Base-by-base conservation (phyloP, 1,140 invertebrate genomes). In the Linepithema humile region DNA sequence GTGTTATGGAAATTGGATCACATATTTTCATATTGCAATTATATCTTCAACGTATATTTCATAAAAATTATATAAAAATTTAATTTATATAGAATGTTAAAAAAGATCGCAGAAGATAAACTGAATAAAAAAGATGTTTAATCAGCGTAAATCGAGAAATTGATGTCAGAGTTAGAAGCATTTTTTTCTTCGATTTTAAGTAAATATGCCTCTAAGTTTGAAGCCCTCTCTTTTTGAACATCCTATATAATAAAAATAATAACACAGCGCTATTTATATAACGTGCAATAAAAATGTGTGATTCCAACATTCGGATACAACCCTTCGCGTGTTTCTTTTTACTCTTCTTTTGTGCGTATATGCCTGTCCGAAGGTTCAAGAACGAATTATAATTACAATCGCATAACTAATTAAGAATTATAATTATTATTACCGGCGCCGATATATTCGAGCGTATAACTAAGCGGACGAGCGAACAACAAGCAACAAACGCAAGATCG, bases 261-360 rank as follows among this genome's bases (percentile, higher is more conserved):
- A 64, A 59, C 10, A 60, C 29, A 67, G 67, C 29, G 10, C 50
- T 26, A 73, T 69, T 84, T 43, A 64, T 40, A 86, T 65, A 40
- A 55, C 7, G 38, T 73, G 26, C 7, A 45, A 84, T 80, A 20
- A 23, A 55, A 62, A 64, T 53, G 10, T 29, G 10, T 77, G 50
- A 20, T 48, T 10, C 10, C 17, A 38, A 69, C 59, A 73, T 87
- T 92, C 88, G 87, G 86, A 92, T 92, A 92, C 88, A 91, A 91
- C 85, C 85, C 89, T 91, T 85, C 74, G 38, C 45, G n/a, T n/a
- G n/a, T n/a, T n/a, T 64, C 48, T 10, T 83, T 12, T 23, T 50
- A 45, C 26, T 53, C 53, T 23, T 59, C n/a, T 48, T 35, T 59
- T 26, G 12, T 55, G 35, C 45, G n/a, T n/a, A 64, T 32, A 57